Evolutionary conservation across 2,888 invertebrate genomes (phyloP).

Genomic region (Rapana venosa): DNA sequence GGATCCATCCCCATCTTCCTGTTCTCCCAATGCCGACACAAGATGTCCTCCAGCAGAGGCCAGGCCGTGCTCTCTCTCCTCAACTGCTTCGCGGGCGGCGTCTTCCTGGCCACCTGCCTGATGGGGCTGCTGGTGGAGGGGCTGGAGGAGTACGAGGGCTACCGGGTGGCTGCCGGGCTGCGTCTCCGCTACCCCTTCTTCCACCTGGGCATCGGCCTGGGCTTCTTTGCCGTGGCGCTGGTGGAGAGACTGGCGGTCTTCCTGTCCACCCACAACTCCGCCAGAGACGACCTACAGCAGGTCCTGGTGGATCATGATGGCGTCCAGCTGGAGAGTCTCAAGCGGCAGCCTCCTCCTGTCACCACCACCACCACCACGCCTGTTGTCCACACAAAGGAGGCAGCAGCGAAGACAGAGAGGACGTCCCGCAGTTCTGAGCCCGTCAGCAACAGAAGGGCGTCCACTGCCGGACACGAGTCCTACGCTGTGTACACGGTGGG

Average conservation of each 20-base stretch:
- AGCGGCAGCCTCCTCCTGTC: background rate
- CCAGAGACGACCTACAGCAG: background rate
- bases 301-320: background rate
- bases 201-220: conserved; percentile 69
- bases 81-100: conserved; percentile 73
- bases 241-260: conserved; percentile 57
- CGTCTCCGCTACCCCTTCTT: conserved; percentile 68
- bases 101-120: conserved; percentile 75
- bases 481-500: too few species aligned
- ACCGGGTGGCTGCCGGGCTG: conserved; percentile 53
- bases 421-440: background rate
- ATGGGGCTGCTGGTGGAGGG: conserved; percentile 73
- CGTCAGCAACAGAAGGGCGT: too few species aligned
- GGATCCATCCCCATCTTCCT: conserved; percentile 46
- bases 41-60: background rate
- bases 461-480: too few species aligned
- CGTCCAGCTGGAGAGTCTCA: background rate
- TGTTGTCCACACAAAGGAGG: background rate
- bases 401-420: too few species aligned
- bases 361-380: background rate
- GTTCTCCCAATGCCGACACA: conserved; percentile 30
- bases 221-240: conserved; percentile 73
- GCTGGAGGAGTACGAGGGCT: conserved; percentile 61
- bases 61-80: conserved; percentile 41
- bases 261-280: background rate